These are phyloP conservation scores for Tricholaema leucomelas DNA, from an alignment of 2,113 vertebrate species.

Conservation along the genomic window DNA sequence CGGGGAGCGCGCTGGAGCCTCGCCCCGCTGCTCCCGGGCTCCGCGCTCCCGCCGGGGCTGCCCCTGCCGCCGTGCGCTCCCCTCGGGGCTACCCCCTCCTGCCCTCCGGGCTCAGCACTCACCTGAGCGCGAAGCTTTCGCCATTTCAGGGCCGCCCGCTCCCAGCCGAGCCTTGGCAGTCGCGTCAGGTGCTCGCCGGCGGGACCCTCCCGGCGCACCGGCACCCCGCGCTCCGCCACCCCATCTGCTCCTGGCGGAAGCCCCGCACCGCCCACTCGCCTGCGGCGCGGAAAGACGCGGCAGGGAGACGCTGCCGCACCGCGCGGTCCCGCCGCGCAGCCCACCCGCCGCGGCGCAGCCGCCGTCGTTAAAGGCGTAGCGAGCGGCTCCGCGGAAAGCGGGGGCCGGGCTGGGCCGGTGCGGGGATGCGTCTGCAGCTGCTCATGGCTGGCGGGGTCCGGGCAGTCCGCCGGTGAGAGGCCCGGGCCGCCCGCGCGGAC, in stretches of 20 bases:
- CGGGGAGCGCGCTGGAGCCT: background rate
- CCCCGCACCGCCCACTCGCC: background rate
- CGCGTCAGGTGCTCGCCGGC: background rate
- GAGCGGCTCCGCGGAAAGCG: background rate
- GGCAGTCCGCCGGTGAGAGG: accelerated
- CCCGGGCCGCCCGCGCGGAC: background rate
- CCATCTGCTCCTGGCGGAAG: constrained; percentile 46
- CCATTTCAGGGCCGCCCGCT: constrained; percentile 40
- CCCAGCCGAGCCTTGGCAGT: background rate
- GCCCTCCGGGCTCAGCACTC: background rate
- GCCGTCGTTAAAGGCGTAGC: constrained; percentile 16
- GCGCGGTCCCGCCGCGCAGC: background rate
- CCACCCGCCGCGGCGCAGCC: background rate
- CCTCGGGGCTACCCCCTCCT: background rate
- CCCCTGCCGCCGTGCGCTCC: background rate
- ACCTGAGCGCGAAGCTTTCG: constrained; percentile 67
- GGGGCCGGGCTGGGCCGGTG: background rate
- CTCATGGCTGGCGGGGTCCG: background rate
- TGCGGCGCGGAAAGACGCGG: background rate
- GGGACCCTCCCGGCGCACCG: background rate
- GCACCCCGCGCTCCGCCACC: background rate
- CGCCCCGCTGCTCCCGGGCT: background rate
- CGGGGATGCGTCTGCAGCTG: background rate
- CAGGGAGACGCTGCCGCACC: background rate
- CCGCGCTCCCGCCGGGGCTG: background rate